phyloP scores from a whole-genome alignment of 2,797 vertebrate species.

The Cygnus olor region DNA sequence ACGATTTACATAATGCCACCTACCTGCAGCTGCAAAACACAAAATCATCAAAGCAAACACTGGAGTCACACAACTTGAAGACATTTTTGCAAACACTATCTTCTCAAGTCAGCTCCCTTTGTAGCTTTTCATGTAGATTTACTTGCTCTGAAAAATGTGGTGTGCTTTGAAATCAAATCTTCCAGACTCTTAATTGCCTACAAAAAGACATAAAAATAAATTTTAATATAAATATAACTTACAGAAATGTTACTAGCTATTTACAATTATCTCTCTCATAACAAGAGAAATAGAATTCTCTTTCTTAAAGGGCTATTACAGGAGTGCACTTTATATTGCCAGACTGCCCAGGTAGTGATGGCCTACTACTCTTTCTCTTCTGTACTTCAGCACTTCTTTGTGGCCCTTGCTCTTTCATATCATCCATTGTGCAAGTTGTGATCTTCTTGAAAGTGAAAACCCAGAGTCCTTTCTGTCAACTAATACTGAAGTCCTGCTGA shows the following conservation, averaged over 20 bases:
- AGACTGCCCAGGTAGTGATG: not conserved
- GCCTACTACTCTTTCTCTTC: not conserved
- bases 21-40: constrained; percentile 75
- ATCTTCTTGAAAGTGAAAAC: not conserved
- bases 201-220: constrained; percentile 50
- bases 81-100: constrained; percentile 62
- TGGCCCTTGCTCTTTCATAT: not conserved
- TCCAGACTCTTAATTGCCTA: constrained; percentile 64
- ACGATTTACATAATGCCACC: constrained; percentile 21
- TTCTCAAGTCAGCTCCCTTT: constrained; percentile 24
- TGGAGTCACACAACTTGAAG: constrained; percentile 47
- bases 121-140: constrained; percentile 46
- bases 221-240: constrained; percentile 51
- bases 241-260: not conserved
- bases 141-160: constrained; percentile 26
- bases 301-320: not conserved
- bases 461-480: not conserved
- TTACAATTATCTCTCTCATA: not conserved
- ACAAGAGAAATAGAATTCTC: not conserved
- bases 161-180: constrained; percentile 49
- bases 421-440: not conserved
- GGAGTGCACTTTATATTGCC: not conserved
- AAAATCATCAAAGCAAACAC: constrained; percentile 71
- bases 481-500: not conserved
- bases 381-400: not conserved